Percentiles rank a stretch among this genome's conserved stretches.
Evolutionary conservation across 2,797 vertebrate genomes (phyloP).

Genomic region (Stomatorhinus walkeri): DNA sequence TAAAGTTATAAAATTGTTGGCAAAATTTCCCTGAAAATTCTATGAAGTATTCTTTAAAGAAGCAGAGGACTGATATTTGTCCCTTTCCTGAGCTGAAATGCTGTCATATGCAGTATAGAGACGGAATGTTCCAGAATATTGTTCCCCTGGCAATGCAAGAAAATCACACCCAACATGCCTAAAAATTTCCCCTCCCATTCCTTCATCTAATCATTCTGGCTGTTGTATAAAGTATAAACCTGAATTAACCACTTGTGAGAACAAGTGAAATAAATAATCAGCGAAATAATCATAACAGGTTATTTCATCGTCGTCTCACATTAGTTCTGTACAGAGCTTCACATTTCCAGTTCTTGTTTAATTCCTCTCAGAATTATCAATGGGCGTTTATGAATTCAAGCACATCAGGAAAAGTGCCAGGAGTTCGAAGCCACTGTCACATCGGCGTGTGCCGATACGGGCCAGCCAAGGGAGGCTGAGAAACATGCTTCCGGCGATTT

Average conservation of each 20-base stretch:
- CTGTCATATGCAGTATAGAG: neutral
- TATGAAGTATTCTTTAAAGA: neutral
- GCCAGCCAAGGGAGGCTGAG: neutral
- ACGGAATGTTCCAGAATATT: neutral
- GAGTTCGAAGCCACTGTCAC: neutral
- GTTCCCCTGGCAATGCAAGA: neutral
- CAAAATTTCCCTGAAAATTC: neutral
- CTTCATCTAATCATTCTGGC: slow-evolving; percentile 3
- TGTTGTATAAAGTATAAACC: neutral
- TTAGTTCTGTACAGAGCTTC: neutral
- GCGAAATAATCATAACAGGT: slow-evolving; percentile 5
- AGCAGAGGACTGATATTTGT: neutral
- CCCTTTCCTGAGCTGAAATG: neutral
- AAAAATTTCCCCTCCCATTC: neutral
- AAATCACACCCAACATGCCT: neutral
- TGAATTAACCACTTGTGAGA: neutral
- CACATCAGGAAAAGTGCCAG: neutral
- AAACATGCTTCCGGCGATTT: neutral
- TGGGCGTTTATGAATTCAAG: neutral
- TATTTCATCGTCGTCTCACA: neutral
- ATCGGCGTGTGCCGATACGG: neutral
- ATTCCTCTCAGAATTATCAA: neutral
- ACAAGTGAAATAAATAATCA: neutral
- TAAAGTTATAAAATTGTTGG: neutral
- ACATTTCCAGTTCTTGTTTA: neutral